phyloP scores from a whole-genome alignment of 2,113 vertebrate species.

The Brachirus orientalis region DNA sequence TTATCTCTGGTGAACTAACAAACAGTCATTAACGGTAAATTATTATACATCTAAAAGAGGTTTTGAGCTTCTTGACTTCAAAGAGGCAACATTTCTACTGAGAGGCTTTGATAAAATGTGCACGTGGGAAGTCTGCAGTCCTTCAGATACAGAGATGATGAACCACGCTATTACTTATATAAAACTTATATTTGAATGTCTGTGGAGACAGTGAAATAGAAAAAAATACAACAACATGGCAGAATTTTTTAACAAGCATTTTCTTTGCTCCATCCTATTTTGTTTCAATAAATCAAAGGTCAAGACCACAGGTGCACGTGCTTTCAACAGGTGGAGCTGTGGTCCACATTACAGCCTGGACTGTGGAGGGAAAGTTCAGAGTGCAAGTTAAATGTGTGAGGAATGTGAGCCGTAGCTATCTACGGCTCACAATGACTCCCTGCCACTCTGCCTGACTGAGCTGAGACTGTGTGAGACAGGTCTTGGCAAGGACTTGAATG shows the following conservation, averaged over 20 bases:
- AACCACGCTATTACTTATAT: not conserved
- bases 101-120: constrained; percentile 39
- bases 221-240: too few species aligned
- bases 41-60: constrained; percentile 30
- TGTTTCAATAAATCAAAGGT: not conserved
- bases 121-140: too few species aligned
- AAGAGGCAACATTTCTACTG: constrained; percentile 19
- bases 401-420: constrained; percentile 26
- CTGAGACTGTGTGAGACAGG: not conserved
- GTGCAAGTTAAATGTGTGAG: constrained; percentile 29
- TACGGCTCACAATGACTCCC: constrained; percentile 12
- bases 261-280: too few species aligned
- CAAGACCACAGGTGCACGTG: not conserved
- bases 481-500: constrained; percentile 16
- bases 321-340: constrained; percentile 27
- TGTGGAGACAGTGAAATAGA: not conserved
- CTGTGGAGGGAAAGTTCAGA: constrained; percentile 6
- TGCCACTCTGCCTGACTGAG: constrained; percentile 4
- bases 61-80: constrained; percentile 38
- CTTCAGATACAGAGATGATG: too few species aligned
- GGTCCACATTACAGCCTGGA: constrained; percentile 1
- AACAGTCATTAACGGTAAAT: constrained; percentile 54
- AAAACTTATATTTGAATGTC: not conserved
- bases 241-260: too few species aligned
- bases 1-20: constrained; percentile 35